These are phyloP conservation scores for Leptinotarsa defecta DNA, from an alignment of 1,140 invertebrate genomes.

Conservation along the genomic window DNA sequence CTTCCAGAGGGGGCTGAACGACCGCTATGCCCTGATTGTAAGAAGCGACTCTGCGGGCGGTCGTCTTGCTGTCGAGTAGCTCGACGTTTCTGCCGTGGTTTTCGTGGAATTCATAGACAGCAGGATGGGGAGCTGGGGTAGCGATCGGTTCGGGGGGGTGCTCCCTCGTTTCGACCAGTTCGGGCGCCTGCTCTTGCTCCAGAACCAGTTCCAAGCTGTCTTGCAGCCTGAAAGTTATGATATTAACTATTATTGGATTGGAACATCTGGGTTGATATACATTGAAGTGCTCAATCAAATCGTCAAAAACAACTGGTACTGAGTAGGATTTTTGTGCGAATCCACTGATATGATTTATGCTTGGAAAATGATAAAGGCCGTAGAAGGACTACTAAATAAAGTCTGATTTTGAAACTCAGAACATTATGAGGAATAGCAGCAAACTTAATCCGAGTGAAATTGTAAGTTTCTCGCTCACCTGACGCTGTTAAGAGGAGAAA, in stretches of 20 bases:
- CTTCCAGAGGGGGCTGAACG: constrained; percentile 51
- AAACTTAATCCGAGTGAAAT: neutral
- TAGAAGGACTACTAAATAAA: too few relatives aligned
- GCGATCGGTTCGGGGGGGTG: neutral
- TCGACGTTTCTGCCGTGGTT: constrained; percentile 68
- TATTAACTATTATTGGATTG: too few relatives aligned
- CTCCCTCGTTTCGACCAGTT: constrained; percentile 50
- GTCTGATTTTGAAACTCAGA: too few relatives aligned
- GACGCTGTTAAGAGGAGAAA: constrained; percentile 63
- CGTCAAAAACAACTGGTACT: neutral
- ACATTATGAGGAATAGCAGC: too few relatives aligned
- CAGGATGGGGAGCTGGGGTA: neutral
- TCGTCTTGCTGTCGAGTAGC: constrained; percentile 59
- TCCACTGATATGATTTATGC: too few relatives aligned
- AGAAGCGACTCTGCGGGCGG: constrained; percentile 69
- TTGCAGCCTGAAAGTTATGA: constrained; percentile 56
- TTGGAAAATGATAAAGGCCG: too few relatives aligned
- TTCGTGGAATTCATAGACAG: constrained; percentile 40
- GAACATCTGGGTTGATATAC: too few relatives aligned
- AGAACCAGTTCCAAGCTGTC: constrained; percentile 67
- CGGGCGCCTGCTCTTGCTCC: constrained; percentile 59
- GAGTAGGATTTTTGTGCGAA: too few relatives aligned
- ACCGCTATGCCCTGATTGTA: constrained; percentile 79
- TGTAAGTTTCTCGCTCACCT: constrained; percentile 10
- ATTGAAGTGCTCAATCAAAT: constrained; percentile 43